Evolutionary conservation across 2,113 vertebrate genomes (phyloP).

Genomic region (Chinchilla lanigera): DNA sequence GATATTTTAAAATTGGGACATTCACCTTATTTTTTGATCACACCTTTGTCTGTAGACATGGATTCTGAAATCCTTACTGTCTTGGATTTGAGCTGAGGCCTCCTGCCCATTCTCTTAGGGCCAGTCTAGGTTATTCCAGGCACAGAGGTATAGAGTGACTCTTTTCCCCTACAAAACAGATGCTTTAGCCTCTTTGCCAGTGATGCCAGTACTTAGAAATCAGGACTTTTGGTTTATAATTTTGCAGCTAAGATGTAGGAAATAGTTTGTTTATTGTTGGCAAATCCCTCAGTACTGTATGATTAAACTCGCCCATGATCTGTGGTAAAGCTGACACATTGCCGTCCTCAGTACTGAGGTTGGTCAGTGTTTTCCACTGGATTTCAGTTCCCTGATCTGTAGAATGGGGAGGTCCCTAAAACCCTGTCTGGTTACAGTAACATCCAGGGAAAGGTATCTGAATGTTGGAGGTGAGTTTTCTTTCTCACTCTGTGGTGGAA

Average conservation of each 20-base stretch:
- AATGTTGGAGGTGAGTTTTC: background rate
- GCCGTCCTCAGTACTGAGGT: fast-evolving
- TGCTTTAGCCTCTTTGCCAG: background rate
- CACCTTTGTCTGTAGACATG: background rate
- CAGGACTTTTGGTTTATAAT: background rate
- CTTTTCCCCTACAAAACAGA: background rate
- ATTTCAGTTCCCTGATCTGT: background rate
- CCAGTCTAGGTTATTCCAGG: background rate
- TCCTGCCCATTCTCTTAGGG: background rate
- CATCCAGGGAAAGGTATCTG: too few species aligned
- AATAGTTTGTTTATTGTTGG: background rate
- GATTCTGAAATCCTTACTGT: background rate
- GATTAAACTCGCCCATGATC: background rate
- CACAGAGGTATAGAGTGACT: background rate
- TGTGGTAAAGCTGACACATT: background rate
- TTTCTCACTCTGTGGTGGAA: background rate
- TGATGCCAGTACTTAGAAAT: background rate
- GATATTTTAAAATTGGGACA: background rate
- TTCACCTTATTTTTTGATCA: background rate
- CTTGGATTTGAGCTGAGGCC: background rate
- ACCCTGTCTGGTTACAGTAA: background rate
- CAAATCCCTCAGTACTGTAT: background rate
- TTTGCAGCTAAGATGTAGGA: background rate
- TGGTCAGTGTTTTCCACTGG: background rate
- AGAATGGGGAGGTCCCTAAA: background rate